Evolutionary conservation across 1,140 invertebrate species (phyloP), one percentile per base, ranked within the genome.

Genomic region (Telenomus remus): DNA sequence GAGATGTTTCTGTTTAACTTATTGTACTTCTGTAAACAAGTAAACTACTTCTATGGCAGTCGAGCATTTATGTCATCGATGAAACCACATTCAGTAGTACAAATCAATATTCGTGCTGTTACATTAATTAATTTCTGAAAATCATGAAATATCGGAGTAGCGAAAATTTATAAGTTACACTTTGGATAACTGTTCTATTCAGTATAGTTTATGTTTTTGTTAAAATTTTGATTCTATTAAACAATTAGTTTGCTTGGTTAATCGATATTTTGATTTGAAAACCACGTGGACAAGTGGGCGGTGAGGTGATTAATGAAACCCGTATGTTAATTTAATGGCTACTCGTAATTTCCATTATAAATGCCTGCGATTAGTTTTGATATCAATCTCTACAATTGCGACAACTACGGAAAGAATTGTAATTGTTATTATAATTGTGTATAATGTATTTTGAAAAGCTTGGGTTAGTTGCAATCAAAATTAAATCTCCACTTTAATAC

Each of bases 301-400:
- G 33, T n/a, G 43, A 37, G 49, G 43, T 54, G 61, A 65, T 12
- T 73, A 65, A 73, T 65, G 39, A 47, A 51, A 55, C 60, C 11
- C 49, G 54, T 73, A 54, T 35, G 34, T 65, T 51, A 65, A 53
- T 65, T 65, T 59, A 73, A 59, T 57, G 14, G 15, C 43, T 27
- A 65, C 54, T 73, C 54, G 42, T 54, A 65, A 73, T 60, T 60
- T 64, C 27, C n/a, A 5, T 15, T 54, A 54, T 43, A 65, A 64
- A 73, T 65, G 60, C 5, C 34, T 11, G n/a, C 49, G 3, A 60
- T 73, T 54, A 65, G 48, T 65, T 42, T 48, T 19, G 47, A 53
- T 60, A 54, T 53, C 65, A 35, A 53, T 54, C 7, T 47, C n/a
- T 51, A 9, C 10, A 61, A 61, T 27, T 6, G 1, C 19, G 19